Percentiles rank a stretch among this genome's conserved stretches.
Conservation (phyloP, 2,888 invertebrate species). For the Ochlodes sylvanus region DNA sequence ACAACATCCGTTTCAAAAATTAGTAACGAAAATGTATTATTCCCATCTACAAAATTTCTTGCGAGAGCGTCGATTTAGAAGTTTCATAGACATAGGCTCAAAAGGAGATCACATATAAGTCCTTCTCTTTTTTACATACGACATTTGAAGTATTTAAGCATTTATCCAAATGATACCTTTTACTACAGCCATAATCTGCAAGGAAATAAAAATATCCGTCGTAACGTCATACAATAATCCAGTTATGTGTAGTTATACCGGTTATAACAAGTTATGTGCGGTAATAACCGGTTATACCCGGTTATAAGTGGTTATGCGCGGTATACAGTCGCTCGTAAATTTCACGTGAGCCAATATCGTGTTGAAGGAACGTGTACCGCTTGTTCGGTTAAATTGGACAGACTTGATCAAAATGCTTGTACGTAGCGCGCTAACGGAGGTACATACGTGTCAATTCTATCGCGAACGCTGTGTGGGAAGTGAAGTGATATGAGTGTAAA, state of each 20-base stretch:
- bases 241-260: conserved; percentile 62
- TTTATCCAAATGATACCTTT: conserved; percentile 43
- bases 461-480: not conserved
- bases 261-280: conserved; percentile 49
- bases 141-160: conserved; percentile 39
- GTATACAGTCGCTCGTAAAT: conserved; percentile 62
- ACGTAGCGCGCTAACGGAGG: conserved; percentile 1
- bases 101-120: too few relatives aligned
- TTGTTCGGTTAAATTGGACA: conserved; percentile 70
- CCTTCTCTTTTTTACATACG: too few relatives aligned
- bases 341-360: conserved; percentile 72
- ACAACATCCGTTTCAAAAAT: too few relatives aligned
- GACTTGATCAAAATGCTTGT: conserved; percentile 45
- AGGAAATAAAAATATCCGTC: conserved; percentile 43
- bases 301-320: conserved; percentile 49
- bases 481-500: too few relatives aligned
- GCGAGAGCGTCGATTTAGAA: too few relatives aligned
- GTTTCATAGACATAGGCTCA: too few relatives aligned
- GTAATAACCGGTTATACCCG: conserved; percentile 50
- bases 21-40: too few relatives aligned
- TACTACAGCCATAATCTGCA: conserved; percentile 38
- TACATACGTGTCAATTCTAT: conserved; percentile 31
- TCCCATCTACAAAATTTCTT: too few relatives aligned
- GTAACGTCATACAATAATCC: conserved; percentile 56
- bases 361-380: conserved; percentile 55